Evolutionary conservation across 2,113 vertebrate genomes (phyloP), one percentile per base, ranked within the genome.

Genomic region (Syngnathoides biaculeatus): DNA sequence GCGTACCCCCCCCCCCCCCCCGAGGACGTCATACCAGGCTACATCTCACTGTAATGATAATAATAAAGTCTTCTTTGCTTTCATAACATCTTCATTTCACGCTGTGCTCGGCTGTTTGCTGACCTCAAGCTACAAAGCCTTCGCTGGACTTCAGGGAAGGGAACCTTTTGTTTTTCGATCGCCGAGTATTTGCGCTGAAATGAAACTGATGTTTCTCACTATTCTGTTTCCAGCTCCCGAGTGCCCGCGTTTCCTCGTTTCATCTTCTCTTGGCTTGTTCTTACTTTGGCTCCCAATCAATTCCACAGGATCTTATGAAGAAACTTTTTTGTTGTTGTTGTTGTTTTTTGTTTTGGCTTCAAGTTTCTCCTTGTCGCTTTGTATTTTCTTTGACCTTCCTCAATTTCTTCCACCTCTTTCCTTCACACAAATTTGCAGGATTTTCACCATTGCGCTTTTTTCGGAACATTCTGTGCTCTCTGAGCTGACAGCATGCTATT

Each of bases 321-420:
- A 58, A 17, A 10, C 48, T 55, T 68, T 8, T 50, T 55, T 57
- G n/a, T n/a, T n/a, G n/a, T n/a, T n/a, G n/a, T n/a, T n/a, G n/a
- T n/a, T n/a, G n/a, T n/a, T n/a, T n/a, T 60, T 19, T 0, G 35
- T 53, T 48, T 68, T 12, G 57, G 55, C 39, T 57, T 50, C 42
- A 12, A 40, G 56, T 60, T 72, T 69, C 42, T 64, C 63, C 27
- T 67, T 30, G 50, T 73, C 69, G 56, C 27, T 64, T 82, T 73
- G 27, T 20, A 69, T 79, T 78, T 65, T 4, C 15, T 64, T 39
- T 74, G 60, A 80, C 77, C 63, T 71, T 77, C 58, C 26, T 68
- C 42, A 0, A 64, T 68, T 40, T 52, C 9, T 14, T 22, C 63
- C 45, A 65, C 65, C 38, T 47, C 3, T 48, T 39, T 8, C 13